Percentiles rank a stretch among this genome's conserved stretches.
These are phyloP conservation scores for Serinus canaria DNA, from an alignment of 2,113 vertebrate species.

Conservation along the genomic window DNA sequence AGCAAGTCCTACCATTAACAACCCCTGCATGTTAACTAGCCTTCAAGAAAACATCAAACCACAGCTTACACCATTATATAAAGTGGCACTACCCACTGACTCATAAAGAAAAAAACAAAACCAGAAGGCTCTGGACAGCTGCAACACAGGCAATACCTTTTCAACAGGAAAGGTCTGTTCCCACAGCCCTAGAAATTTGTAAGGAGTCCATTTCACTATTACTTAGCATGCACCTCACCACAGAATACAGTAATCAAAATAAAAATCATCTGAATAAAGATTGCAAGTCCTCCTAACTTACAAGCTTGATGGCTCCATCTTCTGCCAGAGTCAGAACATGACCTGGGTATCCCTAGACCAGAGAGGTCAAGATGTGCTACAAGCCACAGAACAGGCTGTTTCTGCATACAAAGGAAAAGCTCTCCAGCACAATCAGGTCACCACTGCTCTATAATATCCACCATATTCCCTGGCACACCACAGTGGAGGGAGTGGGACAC, in stretches of 20 bases:
- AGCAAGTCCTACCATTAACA: neutral
- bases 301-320: neutral
- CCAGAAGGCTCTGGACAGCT: neutral
- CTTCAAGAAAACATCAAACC: neutral
- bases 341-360: neutral
- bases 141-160: neutral
- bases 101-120: neutral
- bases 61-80: neutral
- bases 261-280: neutral
- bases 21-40: neutral
- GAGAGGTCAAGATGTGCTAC: neutral
- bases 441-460: neutral
- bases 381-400: neutral
- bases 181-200: neutral
- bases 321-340: neutral
- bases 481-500: neutral
- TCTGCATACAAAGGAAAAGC: neutral
- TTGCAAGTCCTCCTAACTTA: neutral
- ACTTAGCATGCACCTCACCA: neutral
- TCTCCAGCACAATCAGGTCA: neutral
- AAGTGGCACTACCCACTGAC: neutral
- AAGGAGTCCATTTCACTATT: neutral
- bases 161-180: neutral
- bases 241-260: neutral
- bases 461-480: neutral